Percentiles rank a stretch among this genome's conserved stretches.
Conservation (phyloP, 2,888 invertebrate species). For the Chromoteleia sp. region DNA sequence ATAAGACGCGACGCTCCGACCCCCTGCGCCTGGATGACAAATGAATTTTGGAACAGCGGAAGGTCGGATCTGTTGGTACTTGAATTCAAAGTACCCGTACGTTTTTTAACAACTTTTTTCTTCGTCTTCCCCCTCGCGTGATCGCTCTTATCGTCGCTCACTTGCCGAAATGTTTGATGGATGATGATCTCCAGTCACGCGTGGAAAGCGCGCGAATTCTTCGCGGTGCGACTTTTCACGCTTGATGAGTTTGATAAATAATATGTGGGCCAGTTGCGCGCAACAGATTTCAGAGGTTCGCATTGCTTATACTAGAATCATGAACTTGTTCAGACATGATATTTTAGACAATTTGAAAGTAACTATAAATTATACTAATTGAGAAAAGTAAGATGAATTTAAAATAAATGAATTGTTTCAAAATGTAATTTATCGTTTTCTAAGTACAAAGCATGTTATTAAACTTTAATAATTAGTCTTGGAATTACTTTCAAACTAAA, state of each 20-base stretch:
- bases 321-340: too few relatives aligned
- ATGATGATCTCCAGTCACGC: constrained; percentile 81
- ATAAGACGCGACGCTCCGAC: constrained; percentile 68
- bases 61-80: constrained; percentile 68
- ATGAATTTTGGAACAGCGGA: constrained; percentile 77
- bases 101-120: constrained; percentile 60
- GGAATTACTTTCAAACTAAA: too few relatives aligned
- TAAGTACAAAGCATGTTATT: too few relatives aligned
- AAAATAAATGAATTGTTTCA: too few relatives aligned
- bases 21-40: constrained; percentile 78
- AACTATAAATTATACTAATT: too few relatives aligned
- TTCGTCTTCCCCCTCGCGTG: constrained; percentile 45
- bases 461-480: too few relatives aligned
- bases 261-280: constrained; percentile 1
- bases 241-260: constrained; percentile 37
- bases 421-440: too few relatives aligned
- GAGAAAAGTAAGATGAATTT: too few relatives aligned
- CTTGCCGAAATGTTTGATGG: constrained; percentile 78
- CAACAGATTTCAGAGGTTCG: constrained; percentile 17
- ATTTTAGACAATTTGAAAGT: too few relatives aligned
- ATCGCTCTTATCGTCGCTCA: constrained; percentile 64
- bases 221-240: constrained; percentile 77
- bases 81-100: constrained; percentile 69
- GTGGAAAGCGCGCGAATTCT: constrained; percentile 82
- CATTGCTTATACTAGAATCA: not conserved